Evolutionary conservation across 1,140 invertebrate genomes (phyloP).

Genomic region (Heliconius himera): DNA sequence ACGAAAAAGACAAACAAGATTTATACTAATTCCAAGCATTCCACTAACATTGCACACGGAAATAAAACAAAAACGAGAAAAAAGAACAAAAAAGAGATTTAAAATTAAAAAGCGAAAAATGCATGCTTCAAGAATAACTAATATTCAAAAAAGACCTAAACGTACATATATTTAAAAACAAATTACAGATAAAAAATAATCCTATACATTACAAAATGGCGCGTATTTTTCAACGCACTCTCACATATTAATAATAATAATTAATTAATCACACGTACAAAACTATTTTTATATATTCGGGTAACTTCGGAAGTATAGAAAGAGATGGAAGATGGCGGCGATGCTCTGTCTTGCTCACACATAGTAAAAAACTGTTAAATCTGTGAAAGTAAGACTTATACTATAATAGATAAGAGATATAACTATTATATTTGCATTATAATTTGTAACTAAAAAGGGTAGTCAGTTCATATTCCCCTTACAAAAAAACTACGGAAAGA

Average conservation of each 20-base stretch:
- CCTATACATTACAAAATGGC: conserved; percentile 5
- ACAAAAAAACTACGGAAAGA: too few species aligned
- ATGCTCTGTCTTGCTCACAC: background rate
- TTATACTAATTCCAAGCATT: background rate
- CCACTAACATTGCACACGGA: conserved; percentile 16
- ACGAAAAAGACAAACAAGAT: background rate
- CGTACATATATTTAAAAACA: background rate
- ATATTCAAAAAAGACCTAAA: background rate
- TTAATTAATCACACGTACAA: conserved; percentile 29
- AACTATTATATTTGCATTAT: background rate
- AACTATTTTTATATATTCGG: conserved; percentile 34
- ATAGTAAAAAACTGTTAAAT: background rate
- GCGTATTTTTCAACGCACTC: conserved; percentile 1
- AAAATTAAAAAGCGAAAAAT: conserved; percentile 32
- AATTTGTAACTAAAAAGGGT: too few species aligned
- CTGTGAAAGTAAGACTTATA: too few species aligned
- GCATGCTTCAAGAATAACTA: conserved; percentile 22
- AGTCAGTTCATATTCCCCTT: too few species aligned
- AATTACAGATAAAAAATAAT: conserved; percentile 8
- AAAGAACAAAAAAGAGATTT: background rate
- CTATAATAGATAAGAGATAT: background rate
- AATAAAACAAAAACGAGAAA: background rate
- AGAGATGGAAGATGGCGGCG: conserved; percentile 8
- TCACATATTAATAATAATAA: background rate
- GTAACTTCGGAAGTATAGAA: conserved; percentile 42